Evolutionary conservation across 1,140 invertebrate species (phyloP), one percentile per base, ranked within the genome.

Genomic region (Caligus rogercresseyi): DNA sequence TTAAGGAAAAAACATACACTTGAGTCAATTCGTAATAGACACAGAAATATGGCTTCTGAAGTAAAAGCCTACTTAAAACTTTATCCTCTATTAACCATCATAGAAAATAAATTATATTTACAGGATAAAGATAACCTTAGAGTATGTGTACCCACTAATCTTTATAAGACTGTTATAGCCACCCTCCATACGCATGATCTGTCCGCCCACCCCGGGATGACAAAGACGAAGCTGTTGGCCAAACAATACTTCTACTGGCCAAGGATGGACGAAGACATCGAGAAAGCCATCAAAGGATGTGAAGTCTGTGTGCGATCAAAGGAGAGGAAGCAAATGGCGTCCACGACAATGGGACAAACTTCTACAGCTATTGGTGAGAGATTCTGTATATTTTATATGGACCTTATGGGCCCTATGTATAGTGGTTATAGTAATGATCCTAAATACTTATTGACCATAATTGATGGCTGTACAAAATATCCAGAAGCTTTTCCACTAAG

Each of bases 221-320:
- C 18, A 4, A 53, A 20, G 21, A 53, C 52, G 2, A 19, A 53
- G 16, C 52, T 53, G 2, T 20, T 19, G 21, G 52, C 52, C 2
- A 53, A 7, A 7, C 18, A 20, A 53, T 1, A 20, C 16, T 53
- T 53, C 52, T n/a, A n/a, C n/a, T n/a, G n/a, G n/a, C n/a, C n/a
- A n/a, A n/a, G n/a, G n/a, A n/a, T n/a, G n/a, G n/a, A 53, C 21
- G 21, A 53, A 53, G 16, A 53, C 52, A 53, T 53, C 52, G 21
- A 7, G 4, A 2, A 53, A 4, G 52, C 52, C 2, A 7, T 53
- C 21, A 20, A 53, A 19, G 52, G 52, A 2, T 53, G 52, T 7
- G 21, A 16, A 7, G 52, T 7, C 1, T 53, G 52, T 20, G 16
- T 4, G 1, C 52, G 21, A 53, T 16, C 52, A 16, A 53, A 53